These are phyloP conservation scores for Catalaphyllia jardinei DNA, from an alignment of 64 coral and sea anemone genomes.

Conservation along the genomic window DNA sequence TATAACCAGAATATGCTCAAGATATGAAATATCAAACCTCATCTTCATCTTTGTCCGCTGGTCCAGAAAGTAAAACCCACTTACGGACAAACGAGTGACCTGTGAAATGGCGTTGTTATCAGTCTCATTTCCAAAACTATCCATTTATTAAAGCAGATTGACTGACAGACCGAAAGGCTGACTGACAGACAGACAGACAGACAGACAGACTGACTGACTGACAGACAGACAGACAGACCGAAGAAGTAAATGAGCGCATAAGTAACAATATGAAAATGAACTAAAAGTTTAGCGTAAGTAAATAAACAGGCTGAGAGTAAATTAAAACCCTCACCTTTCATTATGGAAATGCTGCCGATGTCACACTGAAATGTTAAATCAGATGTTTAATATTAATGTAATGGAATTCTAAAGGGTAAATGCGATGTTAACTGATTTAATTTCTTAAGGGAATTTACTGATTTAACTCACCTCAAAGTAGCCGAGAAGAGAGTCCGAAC, in stretches of 20 bases:
- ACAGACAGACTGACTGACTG: not conserved
- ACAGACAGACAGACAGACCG: too few species aligned
- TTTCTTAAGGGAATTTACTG: not conserved
- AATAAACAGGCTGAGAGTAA: not conserved
- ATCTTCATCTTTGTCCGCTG: constrained; percentile 38
- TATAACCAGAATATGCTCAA: not conserved
- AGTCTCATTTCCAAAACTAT: not conserved
- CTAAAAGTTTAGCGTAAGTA: not conserved
- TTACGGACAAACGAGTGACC: constrained; percentile 57
- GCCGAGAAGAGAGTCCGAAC: constrained; percentile 74
- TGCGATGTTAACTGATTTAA: not conserved
- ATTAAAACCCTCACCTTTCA: constrained; percentile 13
- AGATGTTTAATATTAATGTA: not conserved
- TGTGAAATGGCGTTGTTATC: not conserved
- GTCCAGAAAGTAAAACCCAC: constrained; percentile 46
- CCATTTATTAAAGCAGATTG: not conserved
- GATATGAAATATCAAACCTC: constrained; percentile 14
- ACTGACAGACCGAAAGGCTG: not conserved
- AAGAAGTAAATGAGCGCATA: not conserved
- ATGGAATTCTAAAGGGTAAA: not conserved
- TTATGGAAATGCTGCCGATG: constrained; percentile 28
- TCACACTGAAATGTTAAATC: constrained; percentile 24
- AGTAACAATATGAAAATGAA: not conserved
- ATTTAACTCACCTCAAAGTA: constrained; percentile 35
- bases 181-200: not conserved